Base-by-base conservation (phyloP, 2,797 vertebrate genomes). In the Peromyscus melanophrys region DNA sequence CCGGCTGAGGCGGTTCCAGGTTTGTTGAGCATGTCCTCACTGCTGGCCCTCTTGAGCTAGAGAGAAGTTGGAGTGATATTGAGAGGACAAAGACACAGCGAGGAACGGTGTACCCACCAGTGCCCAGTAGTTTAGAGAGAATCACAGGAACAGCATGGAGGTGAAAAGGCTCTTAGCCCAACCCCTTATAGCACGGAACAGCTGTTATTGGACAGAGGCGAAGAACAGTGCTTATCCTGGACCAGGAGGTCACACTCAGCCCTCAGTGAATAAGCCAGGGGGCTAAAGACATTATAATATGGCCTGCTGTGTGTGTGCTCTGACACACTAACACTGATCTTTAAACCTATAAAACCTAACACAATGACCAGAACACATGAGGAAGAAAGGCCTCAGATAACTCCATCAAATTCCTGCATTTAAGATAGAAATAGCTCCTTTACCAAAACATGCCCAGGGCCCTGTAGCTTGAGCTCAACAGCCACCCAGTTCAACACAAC, bases 21-120 rank as follows among this genome's bases (percentile, higher is more conserved):
- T 93, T 99, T 99, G 43, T 98, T 99, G 97, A 99, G 98, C 96
- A 98, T 99, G 97, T 99, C 99, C 65, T 99, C 99, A 0, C 99
- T 99, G 98, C 99, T 99, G n/a, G 99, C 99, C 98, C 99, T 98
- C 98, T 99, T 99, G 97, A 99, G 98, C 99, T 99, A 95, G 82
- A 96, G 9, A 93, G 81, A 95, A 21, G 87, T 6, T 29, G 31
- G 16, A 69, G n/a, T 84, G 78, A 37, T 27, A 63, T 23, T 69
- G 55, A 94, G 78, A 91, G 3, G 40, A 90, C 34, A 89, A 97
- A 49, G 57, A 43, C 37, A 52, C 10, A 25, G 52, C 13, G 19
- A 63, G 59, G 65, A 78, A 55, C 23, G 29, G 43, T 16, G 2
- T 31, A 37, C 43, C 63, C 43, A 55, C n/a, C 9, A n/a, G 13